Base-by-base conservation (phyloP, 2,797 vertebrate species). In the Lerista edwardsae region DNA sequence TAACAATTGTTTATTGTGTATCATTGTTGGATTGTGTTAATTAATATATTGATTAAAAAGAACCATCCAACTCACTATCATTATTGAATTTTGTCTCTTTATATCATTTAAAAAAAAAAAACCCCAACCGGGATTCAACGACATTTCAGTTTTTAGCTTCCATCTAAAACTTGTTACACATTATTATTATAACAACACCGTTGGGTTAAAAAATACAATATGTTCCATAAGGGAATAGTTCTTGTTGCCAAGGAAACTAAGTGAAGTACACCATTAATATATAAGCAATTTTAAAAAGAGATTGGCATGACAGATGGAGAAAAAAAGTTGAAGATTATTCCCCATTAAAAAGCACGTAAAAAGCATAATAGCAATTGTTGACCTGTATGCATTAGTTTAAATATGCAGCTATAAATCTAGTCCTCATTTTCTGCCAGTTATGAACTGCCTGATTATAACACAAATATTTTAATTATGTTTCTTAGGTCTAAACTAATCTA, bases 241-340 rank as follows among this genome's bases (percentile, higher is more conserved):
- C 29, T 39, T 84, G 91, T 94, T 94, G 47, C 89, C 85, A 90
- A 88, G 92, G 91, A 91, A 87, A 94, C 86, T 0, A 69, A 83
- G 14, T 91, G 74, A 39, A 90, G 51, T 69, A 84, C 41, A 84
- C 87, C 67, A 64, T 34, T 1, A 67, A 75, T 87, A 86, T 90
- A 68, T 84, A 89, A 84, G 57, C 74, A 86, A 82, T 79, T 91
- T 89, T 39, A 83, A 86, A 65, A 29, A 92, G 78, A 39, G 17
- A 87, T 84, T 71, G 23, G 4, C 79, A 84, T 88, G 78, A 75
- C 11, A 87, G 23, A 86, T 84, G n/a, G 44, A 82, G 31, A 84
- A 34, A 84, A 82, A 51, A 88, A 0, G 10, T 61, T 79, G 29
- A 87, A 74, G 44, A 88, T 41, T 1, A 2, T 19, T 0, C 27